Conservation (phyloP, 2,888 invertebrate genomes). For the Coremacera marginata region DNA sequence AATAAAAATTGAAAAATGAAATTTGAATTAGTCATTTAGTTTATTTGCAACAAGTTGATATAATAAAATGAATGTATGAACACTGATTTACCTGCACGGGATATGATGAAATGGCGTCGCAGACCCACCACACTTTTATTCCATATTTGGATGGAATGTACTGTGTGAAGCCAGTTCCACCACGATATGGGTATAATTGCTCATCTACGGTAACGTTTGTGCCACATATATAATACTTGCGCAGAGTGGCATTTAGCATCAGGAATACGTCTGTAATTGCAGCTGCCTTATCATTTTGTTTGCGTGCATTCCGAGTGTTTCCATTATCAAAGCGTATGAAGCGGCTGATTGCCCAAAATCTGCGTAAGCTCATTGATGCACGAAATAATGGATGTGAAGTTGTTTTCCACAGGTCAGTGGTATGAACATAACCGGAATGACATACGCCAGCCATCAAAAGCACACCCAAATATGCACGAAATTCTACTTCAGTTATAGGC, state of each 20-base stretch:
- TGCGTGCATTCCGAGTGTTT: slow-evolving; percentile 34
- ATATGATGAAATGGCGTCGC: slow-evolving; percentile 28
- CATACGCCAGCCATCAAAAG: slow-evolving; percentile 33
- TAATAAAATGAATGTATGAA: too few relatives aligned
- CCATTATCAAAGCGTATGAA: slow-evolving; percentile 38
- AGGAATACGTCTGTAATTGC: slow-evolving; percentile 1
- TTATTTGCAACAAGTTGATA: too few relatives aligned
- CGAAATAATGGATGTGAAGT: slow-evolving; percentile 39
- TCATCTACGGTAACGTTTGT: slow-evolving; percentile 40
- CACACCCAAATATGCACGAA: slow-evolving; percentile 31
- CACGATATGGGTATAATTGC: slow-evolving; percentile 23
- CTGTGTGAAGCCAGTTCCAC: slow-evolving; percentile 22
- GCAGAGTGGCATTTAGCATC: slow-evolving; percentile 33
- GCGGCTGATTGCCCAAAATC: slow-evolving; percentile 37
- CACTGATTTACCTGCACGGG: not conserved
- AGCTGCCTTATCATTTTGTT: slow-evolving; percentile 21
- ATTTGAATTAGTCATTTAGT: too few relatives aligned
- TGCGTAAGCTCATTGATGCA: slow-evolving; percentile 34
- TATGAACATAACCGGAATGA: slow-evolving; percentile 29
- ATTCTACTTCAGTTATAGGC: slow-evolving; percentile 31
- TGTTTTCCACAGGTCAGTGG: slow-evolving; percentile 39
- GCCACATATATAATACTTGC: slow-evolving; percentile 2
- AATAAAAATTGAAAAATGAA: too few relatives aligned
- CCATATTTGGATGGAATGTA: slow-evolving; percentile 17
- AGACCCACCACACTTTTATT: slow-evolving; percentile 28